Conservation (phyloP, 2,113 vertebrate species). For the Nesoenas mayeri region DNA sequence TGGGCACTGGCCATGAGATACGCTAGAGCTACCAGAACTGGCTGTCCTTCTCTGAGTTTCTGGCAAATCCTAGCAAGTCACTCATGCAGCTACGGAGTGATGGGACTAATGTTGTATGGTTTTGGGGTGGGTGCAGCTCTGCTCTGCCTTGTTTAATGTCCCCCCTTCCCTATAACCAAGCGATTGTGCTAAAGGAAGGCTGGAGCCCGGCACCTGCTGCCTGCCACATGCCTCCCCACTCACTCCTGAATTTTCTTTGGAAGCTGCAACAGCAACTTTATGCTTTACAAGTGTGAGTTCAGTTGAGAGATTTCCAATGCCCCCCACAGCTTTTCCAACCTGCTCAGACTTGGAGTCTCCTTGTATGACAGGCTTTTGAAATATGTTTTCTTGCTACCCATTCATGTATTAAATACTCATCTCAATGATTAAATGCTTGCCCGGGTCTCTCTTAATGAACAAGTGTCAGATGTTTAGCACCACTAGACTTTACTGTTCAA, state of each 20-base stretch:
- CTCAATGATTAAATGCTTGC: conserved; percentile 19
- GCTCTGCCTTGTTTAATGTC: not conserved
- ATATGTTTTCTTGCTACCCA: conserved; percentile 33
- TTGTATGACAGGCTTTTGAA: conserved; percentile 56
- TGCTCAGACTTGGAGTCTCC: conserved; percentile 58
- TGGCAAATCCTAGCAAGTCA: not conserved
- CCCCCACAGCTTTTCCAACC: conserved; percentile 19
- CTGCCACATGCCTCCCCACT: not conserved
- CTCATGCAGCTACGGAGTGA: not conserved
- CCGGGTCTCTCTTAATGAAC: conserved; percentile 5
- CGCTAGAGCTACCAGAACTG: rapidly evolving
- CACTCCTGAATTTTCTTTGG: not conserved
- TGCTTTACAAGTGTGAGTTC: not conserved
- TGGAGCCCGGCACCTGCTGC: rapidly evolving
- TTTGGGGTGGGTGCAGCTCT: not conserved
- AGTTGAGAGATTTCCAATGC: conserved; percentile 40
- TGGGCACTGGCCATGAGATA: not conserved
- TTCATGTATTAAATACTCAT: conserved; percentile 63
- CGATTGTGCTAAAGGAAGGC: not conserved
- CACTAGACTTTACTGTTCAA: conserved; percentile 24
- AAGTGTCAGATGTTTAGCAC: conserved; percentile 43
- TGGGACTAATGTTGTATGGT: not conserved
- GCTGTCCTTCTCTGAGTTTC: not conserved
- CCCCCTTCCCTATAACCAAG: not conserved
- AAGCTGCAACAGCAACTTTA: not conserved